Percentiles rank a stretch among this genome's conserved stretches.
Conservation (phyloP, 2,113 vertebrate species). For the Chloebia gouldiae region DNA sequence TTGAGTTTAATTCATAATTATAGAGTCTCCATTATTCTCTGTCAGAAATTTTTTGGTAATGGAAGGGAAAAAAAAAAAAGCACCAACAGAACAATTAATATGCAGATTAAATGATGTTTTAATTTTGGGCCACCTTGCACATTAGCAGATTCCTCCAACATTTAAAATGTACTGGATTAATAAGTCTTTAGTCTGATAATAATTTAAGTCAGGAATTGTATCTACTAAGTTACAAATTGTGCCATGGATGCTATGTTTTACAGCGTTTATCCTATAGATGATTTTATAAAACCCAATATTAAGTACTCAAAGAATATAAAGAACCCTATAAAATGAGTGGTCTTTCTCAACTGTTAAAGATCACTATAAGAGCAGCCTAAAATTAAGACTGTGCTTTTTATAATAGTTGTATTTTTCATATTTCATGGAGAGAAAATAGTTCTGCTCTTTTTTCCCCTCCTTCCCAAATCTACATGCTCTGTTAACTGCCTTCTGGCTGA, state of each 20-base stretch:
- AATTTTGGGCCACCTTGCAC: background rate
- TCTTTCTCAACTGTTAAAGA: background rate
- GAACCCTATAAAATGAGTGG: background rate
- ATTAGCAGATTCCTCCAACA: background rate
- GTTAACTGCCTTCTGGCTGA: background rate
- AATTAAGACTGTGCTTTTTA: background rate
- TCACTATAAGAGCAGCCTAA: background rate
- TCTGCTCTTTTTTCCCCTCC: background rate
- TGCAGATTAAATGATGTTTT: background rate
- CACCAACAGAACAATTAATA: background rate
- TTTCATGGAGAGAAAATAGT: background rate
- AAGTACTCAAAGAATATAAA: background rate
- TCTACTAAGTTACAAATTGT: background rate
- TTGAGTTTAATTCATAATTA: conserved; percentile 1
- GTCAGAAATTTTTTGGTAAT: background rate
- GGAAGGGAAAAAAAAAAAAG: fast-evolving
- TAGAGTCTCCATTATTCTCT: background rate
- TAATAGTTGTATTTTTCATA: background rate
- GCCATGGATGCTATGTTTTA: background rate
- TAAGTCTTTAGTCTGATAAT: background rate
- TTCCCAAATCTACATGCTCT: background rate
- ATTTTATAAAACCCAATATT: background rate
- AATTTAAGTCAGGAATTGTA: background rate
- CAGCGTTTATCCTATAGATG: background rate
- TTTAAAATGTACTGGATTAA: background rate